These are phyloP conservation scores for Halcyon badia DNA, from an alignment of 2,797 vertebrate species.

Conservation along the genomic window DNA sequence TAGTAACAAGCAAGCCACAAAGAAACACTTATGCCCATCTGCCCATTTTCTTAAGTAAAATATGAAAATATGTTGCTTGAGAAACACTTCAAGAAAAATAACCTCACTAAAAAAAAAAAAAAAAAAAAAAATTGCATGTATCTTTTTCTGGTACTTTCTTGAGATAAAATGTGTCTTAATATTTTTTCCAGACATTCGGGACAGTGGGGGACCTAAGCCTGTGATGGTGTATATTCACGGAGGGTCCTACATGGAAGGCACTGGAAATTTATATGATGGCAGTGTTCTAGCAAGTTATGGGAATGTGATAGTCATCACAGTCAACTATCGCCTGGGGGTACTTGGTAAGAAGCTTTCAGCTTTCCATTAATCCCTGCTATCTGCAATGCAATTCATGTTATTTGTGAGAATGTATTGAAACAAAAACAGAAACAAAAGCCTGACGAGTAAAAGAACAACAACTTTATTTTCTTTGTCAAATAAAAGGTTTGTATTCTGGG, in stretches of 20 bases:
- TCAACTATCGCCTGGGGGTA: conserved; percentile 98
- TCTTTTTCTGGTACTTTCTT: conserved; percentile 74
- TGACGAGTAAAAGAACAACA: not conserved
- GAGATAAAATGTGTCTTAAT: conserved; percentile 79
- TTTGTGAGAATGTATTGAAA: not conserved
- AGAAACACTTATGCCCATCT: not conserved
- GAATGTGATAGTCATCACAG: conserved; percentile 98
- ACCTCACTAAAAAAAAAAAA: conserved; percentile 20
- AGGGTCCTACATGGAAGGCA: conserved; percentile 99
- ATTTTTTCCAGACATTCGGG: conserved; percentile 95
- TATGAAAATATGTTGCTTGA: conserved; percentile 77
- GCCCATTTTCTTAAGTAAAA: not conserved
- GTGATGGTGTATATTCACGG: conserved; percentile 99
- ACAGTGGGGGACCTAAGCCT: conserved; percentile 98
- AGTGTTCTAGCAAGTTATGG: conserved; percentile 99
- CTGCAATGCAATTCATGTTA: conserved; percentile 33
- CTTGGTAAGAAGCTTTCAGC: conserved; percentile 90
- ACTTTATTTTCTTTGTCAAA: not conserved
- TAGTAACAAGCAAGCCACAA: not conserved
- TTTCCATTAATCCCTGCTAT: conserved; percentile 64
- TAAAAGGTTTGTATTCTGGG: not conserved
- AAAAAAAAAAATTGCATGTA: conserved; percentile 48
- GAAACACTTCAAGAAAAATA: conserved; percentile 80
- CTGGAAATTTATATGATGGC: conserved; percentile 98
- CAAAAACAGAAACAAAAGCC: not conserved